Conservation (phyloP, 2,888 invertebrate genomes). For the Agrotis ipsilon region DNA sequence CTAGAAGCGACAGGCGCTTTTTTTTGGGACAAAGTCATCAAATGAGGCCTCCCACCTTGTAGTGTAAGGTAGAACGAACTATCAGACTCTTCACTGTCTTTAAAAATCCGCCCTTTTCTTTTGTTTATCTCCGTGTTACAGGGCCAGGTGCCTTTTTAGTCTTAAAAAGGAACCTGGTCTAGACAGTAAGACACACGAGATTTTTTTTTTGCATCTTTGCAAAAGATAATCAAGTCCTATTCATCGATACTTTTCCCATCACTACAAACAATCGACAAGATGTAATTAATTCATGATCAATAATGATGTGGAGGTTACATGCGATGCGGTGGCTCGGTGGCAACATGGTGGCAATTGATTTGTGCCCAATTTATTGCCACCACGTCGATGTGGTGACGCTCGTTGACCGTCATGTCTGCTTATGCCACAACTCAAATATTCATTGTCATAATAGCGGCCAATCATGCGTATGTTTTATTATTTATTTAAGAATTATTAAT, state of each 20-base stretch:
- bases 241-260: conserved; percentile 56
- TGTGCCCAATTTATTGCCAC: conserved; percentile 85
- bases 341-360: conserved; percentile 79
- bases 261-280: conserved; percentile 79
- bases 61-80: too few relatives aligned
- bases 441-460: conserved; percentile 60
- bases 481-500: conserved; percentile 37
- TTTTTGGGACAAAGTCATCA: too few relatives aligned
- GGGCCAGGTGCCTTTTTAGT: too few relatives aligned
- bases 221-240: too few relatives aligned
- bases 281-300: conserved; percentile 88
- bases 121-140: too few relatives aligned
- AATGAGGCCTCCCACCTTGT: too few relatives aligned
- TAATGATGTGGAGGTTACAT: conserved; percentile 78
- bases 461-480: conserved; percentile 39
- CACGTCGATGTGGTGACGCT: conserved; percentile 66
- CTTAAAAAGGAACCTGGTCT: too few relatives aligned
- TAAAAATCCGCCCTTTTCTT: too few relatives aligned
- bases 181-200: too few relatives aligned
- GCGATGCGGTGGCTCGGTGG: conserved; percentile 73
- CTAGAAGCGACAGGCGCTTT: too few relatives aligned
- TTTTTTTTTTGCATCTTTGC: neutral
- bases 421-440: conserved; percentile 69
- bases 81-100: too few relatives aligned
- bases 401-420: conserved; percentile 74